Conservation (phyloP, 2,113 vertebrate genomes). For the Myotis yumanensis region DNA sequence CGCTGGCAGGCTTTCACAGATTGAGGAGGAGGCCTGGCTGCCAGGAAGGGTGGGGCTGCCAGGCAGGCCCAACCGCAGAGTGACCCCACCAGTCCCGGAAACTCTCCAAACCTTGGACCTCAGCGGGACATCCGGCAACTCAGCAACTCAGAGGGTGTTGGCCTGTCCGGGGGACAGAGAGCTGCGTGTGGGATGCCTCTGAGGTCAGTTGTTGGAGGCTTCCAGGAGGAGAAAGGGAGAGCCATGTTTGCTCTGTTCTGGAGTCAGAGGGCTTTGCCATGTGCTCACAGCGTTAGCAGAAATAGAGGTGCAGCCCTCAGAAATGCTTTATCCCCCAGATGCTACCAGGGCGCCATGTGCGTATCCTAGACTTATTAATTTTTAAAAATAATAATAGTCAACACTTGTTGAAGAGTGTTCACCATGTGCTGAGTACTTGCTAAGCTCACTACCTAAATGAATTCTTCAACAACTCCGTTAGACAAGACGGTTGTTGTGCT, state of each 20-base stretch:
- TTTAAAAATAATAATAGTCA: neutral
- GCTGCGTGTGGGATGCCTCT: neutral
- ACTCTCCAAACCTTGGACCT: slow-evolving; percentile 62
- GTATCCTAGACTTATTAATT: neutral
- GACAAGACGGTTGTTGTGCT: neutral
- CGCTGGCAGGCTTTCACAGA: slow-evolving; percentile 58
- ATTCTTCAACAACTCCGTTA: neutral
- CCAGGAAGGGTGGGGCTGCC: slow-evolving; percentile 77
- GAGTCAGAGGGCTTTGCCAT: neutral
- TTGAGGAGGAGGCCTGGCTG: slow-evolving; percentile 56
- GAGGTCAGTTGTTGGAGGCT: slow-evolving; percentile 36
- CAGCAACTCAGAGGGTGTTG: neutral
- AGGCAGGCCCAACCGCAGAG: slow-evolving; percentile 47
- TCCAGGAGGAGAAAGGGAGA: neutral
- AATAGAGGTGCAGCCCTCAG: neutral
- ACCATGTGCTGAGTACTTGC: neutral
- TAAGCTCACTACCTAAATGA: neutral
- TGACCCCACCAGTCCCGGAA: slow-evolving; percentile 69
- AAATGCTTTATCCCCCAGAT: neutral
- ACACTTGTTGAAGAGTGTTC: neutral
- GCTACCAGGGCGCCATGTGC: fast-evolving
- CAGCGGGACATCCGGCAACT: slow-evolving; percentile 58
- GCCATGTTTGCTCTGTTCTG: neutral
- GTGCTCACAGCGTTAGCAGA: neutral
- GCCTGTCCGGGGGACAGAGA: neutral